A percentile compares a stretch with the other conserved stretches of the same genome.
phyloP scores from a whole-genome alignment of 2,888 invertebrate genomes.

The Girardia tigrina region DNA sequence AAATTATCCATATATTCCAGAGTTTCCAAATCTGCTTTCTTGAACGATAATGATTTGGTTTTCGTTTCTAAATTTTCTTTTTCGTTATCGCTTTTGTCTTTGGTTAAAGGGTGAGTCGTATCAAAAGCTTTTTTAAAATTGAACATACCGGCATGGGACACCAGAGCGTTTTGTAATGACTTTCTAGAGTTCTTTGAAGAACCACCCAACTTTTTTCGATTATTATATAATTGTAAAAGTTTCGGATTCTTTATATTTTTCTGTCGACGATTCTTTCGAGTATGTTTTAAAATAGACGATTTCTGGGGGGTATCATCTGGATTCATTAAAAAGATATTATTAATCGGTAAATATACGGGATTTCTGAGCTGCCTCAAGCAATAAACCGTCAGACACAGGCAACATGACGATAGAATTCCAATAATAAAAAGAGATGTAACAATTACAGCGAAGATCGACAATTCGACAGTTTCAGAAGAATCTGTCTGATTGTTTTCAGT shows the following conservation, averaged over 20 bases:
- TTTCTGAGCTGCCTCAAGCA: not conserved
- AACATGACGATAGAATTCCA: not conserved
- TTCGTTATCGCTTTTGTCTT: not conserved
- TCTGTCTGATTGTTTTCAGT: too few relatives aligned
- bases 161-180: not conserved
- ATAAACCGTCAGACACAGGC: not conserved
- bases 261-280: not conserved
- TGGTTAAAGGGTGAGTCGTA: not conserved
- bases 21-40: not conserved
- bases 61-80: not conserved
- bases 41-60: not conserved
- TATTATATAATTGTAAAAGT: not conserved
- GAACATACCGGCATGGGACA: not conserved
- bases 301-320: not conserved
- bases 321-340: slow-evolving; percentile 1
- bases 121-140: slow-evolving; percentile 10
- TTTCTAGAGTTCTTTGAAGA: not conserved
- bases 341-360: not conserved
- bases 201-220: not conserved
- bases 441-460: not conserved
- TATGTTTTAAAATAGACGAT: not conserved
- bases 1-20: not conserved
- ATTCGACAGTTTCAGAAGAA: not conserved
- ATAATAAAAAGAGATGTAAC: not conserved
- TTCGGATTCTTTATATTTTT: not conserved